phyloP scores from a whole-genome alignment of 2,113 vertebrate genomes.

The Clupea harengus region DNA sequence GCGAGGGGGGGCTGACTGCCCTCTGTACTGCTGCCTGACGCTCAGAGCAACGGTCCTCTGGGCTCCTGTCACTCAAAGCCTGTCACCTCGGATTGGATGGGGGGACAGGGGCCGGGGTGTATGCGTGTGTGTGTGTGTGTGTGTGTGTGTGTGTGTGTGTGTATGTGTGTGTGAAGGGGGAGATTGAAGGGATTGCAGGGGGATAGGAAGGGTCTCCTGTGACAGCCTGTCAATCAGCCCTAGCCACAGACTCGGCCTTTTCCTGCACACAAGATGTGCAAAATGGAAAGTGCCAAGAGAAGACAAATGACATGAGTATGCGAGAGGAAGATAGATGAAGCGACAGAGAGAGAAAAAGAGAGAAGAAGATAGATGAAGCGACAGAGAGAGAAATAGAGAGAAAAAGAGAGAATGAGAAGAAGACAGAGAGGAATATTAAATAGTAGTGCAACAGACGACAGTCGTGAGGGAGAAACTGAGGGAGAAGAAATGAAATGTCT shows the following conservation, averaged over 20 bases:
- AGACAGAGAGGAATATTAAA: neutral
- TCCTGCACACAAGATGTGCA: neutral
- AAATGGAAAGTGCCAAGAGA: neutral
- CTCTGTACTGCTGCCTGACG: neutral
- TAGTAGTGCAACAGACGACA: neutral
- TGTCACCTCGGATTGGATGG: neutral
- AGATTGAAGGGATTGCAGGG: neutral
- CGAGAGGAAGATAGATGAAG: neutral
- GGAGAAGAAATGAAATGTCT: conserved; percentile 21
- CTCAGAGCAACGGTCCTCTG: conserved; percentile 17
- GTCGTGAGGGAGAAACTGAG: neutral
- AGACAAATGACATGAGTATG: neutral
- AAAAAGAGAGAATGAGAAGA: neutral
- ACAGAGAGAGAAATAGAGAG: neutral
- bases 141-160: neutral
- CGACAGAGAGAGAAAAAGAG: neutral
- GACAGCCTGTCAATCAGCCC: conserved; percentile 1
- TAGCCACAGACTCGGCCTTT: neutral
- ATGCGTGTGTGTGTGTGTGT: too few relatives aligned
- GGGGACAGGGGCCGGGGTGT: neutral
- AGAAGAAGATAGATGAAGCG: neutral
- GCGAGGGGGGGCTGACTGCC: neutral
- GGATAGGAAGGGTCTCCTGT: neutral
- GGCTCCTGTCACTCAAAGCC: conserved; percentile 23
- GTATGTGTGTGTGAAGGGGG: too few relatives aligned